Conservation (phyloP, 2,797 vertebrate genomes). For the Serranus cabrilla region DNA sequence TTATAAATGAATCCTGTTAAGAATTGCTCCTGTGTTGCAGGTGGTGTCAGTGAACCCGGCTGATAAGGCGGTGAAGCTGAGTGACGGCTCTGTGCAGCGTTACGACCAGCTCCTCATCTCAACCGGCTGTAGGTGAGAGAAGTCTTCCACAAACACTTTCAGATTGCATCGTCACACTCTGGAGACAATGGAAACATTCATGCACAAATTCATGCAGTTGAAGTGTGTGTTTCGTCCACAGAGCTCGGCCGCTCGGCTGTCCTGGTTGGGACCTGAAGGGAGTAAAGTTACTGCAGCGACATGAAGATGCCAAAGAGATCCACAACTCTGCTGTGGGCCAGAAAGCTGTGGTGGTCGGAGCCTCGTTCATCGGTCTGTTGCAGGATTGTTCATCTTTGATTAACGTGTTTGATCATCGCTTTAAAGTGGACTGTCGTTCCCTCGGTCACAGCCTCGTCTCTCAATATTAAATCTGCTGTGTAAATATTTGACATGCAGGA, state of each 20-base stretch:
- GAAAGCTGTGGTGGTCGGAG: slow-evolving; percentile 86
- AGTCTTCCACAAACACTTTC: neutral
- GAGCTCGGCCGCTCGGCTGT: slow-evolving; percentile 83
- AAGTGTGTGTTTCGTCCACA: slow-evolving; percentile 49
- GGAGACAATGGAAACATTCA: neutral
- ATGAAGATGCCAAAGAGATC: slow-evolving; percentile 87
- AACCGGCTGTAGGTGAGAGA: slow-evolving; percentile 88
- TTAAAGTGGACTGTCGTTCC: neutral
- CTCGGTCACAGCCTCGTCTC: neutral
- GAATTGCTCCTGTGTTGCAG: slow-evolving; percentile 70
- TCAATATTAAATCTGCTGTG: neutral
- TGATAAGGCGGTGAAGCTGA: slow-evolving; percentile 81
- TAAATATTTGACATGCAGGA: neutral
- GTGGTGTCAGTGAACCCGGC: slow-evolving; percentile 82
- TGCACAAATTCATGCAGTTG: neutral
- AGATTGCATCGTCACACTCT: neutral
- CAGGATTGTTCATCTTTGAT: neutral
- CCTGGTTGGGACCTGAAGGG: slow-evolving; percentile 87
- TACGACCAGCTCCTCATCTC: slow-evolving; percentile 91
- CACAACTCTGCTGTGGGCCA: slow-evolving; percentile 78
- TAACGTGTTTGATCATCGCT: neutral
- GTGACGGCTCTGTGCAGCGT: slow-evolving; percentile 81
- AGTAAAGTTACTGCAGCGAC: slow-evolving; percentile 83
- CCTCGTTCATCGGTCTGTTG: slow-evolving; percentile 90
- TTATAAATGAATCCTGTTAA: no score